Percentiles rank a stretch among this genome's conserved stretches.
phyloP scores from a whole-genome alignment of 2,888 invertebrate genomes.

The Troilus luridus region DNA sequence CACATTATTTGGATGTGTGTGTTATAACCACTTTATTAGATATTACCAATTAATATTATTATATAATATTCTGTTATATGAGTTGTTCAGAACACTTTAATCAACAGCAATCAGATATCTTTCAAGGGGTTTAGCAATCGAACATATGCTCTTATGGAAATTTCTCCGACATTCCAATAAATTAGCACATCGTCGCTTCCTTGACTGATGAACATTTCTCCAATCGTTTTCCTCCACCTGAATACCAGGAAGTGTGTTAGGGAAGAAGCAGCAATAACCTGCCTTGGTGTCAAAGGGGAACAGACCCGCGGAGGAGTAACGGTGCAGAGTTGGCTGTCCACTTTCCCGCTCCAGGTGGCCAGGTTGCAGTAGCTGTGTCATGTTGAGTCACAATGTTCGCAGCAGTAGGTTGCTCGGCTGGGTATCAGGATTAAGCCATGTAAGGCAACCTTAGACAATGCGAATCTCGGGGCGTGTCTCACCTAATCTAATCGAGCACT shows the following conservation, averaged over 20 bases:
- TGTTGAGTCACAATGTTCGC: background rate
- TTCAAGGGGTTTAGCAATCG: background rate
- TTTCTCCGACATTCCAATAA: background rate
- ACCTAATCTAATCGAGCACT: no score
- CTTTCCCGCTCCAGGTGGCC: background rate
- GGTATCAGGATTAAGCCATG: background rate
- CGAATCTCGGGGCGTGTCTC: no score
- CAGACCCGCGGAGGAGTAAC: background rate
- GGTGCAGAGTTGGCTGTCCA: background rate
- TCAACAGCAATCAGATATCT: background rate
- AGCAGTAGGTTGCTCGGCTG: background rate
- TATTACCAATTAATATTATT: no score
- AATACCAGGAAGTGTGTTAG: background rate
- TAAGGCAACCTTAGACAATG: no score
- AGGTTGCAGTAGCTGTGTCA: background rate
- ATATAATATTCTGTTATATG: no score
- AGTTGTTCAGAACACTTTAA: background rate
- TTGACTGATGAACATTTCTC: background rate
- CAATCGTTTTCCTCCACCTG: background rate
- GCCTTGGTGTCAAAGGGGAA: background rate
- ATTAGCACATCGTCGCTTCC: background rate
- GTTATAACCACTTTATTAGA: no score
- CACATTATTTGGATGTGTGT: no score
- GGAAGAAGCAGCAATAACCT: background rate
- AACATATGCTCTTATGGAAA: background rate